Conservation (phyloP, 2,113 vertebrate genomes). For the Stigmatopora nigra region DNA sequence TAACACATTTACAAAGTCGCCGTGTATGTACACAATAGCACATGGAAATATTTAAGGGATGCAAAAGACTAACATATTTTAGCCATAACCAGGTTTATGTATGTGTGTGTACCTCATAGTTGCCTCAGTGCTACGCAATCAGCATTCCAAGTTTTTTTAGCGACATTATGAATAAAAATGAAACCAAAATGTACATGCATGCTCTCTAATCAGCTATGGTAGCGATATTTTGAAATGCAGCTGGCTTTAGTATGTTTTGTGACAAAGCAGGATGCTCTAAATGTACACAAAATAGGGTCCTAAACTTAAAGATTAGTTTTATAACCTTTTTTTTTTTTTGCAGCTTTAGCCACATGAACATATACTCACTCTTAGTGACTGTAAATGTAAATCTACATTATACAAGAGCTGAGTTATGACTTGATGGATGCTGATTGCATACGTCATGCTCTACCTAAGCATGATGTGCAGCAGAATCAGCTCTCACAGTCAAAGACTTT, state of each 20-base stretch:
- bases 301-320: slow-evolving; percentile 9
- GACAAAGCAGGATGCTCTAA: neutral
- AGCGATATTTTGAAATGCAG: neutral
- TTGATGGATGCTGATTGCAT: slow-evolving; percentile 42
- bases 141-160: neutral
- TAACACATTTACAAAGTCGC: slow-evolving; percentile 71
- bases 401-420: slow-evolving; percentile 20
- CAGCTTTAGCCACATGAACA: slow-evolving; percentile 20
- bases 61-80: neutral
- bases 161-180: slow-evolving; percentile 15
- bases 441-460: slow-evolving; percentile 20
- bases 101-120: slow-evolving; percentile 34
- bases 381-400: slow-evolving; percentile 30
- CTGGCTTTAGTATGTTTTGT: neutral
- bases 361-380: slow-evolving; percentile 12
- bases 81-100: neutral
- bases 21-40: slow-evolving; percentile 45
- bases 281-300: slow-evolving; percentile 28
- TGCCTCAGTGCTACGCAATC: slow-evolving; percentile 42
- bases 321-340: slow-evolving; percentile 11
- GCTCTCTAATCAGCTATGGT: neutral
- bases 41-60: slow-evolving; percentile 24
- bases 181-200: neutral
- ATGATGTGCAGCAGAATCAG: slow-evolving; percentile 38
- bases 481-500: slow-evolving; percentile 33